Evolutionary conservation across 2,113 vertebrate species (phyloP).

Genomic region (Panthera tigris): DNA sequence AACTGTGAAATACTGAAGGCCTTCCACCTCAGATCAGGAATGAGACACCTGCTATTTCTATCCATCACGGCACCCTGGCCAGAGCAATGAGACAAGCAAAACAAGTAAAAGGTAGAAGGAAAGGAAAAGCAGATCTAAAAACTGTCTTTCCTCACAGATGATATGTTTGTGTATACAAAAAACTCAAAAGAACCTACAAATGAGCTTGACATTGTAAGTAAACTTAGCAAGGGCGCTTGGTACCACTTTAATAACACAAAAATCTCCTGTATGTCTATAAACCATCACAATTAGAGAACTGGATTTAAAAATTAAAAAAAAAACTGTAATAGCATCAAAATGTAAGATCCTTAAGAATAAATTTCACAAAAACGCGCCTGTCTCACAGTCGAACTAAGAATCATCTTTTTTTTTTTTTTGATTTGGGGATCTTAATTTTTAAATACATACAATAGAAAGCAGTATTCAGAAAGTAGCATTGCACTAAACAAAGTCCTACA

Average conservation of each 20-base stretch:
- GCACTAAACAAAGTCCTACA: not conserved
- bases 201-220: not conserved
- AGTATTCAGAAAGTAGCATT: not conserved
- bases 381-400: not conserved
- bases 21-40: not conserved
- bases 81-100: not conserved
- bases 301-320: not conserved
- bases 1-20: not conserved
- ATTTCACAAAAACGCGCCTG: conserved; percentile 15
- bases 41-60: not conserved
- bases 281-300: not conserved
- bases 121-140: not conserved
- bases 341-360: not conserved
- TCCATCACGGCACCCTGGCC: not conserved
- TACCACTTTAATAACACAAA: not conserved
- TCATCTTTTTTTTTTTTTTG: not conserved
- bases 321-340: not conserved
- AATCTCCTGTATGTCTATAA: not conserved
- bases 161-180: not conserved
- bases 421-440: not conserved
- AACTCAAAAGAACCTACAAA: not conserved
- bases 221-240: not conserved
- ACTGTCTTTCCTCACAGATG: not conserved
- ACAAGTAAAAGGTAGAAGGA: not conserved
- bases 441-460: conserved; percentile 1